A percentile compares a stretch with the other conserved stretches of the same genome.
These are phyloP conservation scores for Tridacna gigas DNA, from an alignment of 2,888 invertebrate genomes.

Conservation along the genomic window DNA sequence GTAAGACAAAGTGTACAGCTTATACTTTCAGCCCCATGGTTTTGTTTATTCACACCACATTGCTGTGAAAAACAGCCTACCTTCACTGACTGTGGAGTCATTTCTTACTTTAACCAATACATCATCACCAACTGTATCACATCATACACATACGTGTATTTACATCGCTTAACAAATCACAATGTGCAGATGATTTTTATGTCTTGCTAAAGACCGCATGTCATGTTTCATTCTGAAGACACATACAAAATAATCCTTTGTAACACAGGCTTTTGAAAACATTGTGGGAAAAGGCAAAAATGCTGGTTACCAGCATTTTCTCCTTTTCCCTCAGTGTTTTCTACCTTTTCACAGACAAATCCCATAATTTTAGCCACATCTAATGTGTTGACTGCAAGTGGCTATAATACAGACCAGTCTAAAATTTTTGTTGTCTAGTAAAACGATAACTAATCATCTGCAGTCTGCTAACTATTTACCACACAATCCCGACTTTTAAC, in stretches of 20 bases:
- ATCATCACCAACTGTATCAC: conserved; percentile 19
- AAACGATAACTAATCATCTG: no score
- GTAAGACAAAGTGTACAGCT: background rate
- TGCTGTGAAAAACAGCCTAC: conserved; percentile 6
- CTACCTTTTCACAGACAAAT: background rate
- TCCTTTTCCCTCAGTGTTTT: background rate
- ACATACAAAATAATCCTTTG: no score
- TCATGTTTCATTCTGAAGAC: no score
- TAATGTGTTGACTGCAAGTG: no score
- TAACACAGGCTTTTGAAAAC: background rate
- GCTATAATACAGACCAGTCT: no score
- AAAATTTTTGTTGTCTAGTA: no score
- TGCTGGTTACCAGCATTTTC: background rate
- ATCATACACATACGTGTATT: background rate
- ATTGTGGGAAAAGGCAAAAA: background rate
- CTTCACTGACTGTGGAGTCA: conserved; percentile 17
- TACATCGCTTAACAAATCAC: background rate
- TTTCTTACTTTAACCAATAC: background rate
- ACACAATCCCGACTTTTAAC: no score
- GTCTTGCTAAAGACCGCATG: no score
- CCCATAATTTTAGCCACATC: no score
- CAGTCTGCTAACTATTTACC: no score
- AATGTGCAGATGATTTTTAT: no score
- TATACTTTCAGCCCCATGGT: background rate
- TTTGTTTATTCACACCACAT: background rate